Percentiles rank a stretch among this genome's conserved stretches.
Evolutionary conservation across 1,140 invertebrate genomes (phyloP).

Genomic region (Trichoplusia ni): DNA sequence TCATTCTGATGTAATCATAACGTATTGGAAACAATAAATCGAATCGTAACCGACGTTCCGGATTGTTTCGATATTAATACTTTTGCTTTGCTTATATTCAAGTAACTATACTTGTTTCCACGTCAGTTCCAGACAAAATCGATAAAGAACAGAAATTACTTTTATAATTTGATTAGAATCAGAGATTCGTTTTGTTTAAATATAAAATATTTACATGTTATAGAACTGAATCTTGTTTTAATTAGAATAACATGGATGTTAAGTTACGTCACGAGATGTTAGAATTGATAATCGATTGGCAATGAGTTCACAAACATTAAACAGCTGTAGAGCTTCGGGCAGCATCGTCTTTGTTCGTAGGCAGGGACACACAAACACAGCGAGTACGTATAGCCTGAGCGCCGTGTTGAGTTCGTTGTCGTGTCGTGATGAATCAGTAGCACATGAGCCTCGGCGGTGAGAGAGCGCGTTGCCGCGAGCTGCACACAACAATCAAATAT

Average conservation of each 20-base stretch:
- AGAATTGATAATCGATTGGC: slow-evolving; percentile 59
- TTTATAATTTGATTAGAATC: no score
- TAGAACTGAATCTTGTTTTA: no score
- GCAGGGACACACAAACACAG: slow-evolving; percentile 38
- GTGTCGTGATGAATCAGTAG: slow-evolving; percentile 42
- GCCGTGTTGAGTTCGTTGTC: slow-evolving; percentile 38
- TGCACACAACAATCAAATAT: slow-evolving; percentile 26
- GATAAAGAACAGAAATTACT: no score
- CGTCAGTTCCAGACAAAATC: background rate
- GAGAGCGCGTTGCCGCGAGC: slow-evolving; percentile 8
- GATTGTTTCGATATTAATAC: slow-evolving; percentile 8
- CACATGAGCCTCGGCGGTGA: slow-evolving; percentile 23
- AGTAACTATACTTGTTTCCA: background rate
- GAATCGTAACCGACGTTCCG: slow-evolving; percentile 10
- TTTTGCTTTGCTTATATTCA: background rate
- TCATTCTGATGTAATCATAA: slow-evolving; percentile 31
- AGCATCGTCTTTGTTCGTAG: slow-evolving; percentile 61
- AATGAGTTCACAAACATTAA: slow-evolving; percentile 69
- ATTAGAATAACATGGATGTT: background rate
- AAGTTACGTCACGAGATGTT: slow-evolving; percentile 37
- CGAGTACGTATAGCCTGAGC: slow-evolving; percentile 13
- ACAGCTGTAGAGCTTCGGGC: slow-evolving; percentile 68
- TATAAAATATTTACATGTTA: no score
- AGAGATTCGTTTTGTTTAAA: no score
- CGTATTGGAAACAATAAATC: slow-evolving; percentile 31